Evolutionary conservation across 2,888 invertebrate genomes (phyloP).

Genomic region (Apoda limacodes): DNA sequence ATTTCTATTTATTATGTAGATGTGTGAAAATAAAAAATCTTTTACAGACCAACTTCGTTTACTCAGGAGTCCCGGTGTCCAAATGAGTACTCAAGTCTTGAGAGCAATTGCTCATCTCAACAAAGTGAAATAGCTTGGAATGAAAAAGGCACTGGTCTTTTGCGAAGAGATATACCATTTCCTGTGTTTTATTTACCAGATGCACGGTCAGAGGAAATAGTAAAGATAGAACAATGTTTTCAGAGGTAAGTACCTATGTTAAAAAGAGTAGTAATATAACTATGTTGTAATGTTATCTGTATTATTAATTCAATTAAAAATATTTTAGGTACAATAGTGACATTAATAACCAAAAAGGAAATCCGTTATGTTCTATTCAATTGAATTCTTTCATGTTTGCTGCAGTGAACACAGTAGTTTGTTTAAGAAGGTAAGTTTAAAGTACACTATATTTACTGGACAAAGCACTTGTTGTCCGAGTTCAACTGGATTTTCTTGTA

Average conservation of each 20-base stretch:
- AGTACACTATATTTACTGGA: no score
- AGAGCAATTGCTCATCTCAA: slow-evolving; percentile 52
- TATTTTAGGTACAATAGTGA: slow-evolving; percentile 76
- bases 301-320: slow-evolving; percentile 1
- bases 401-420: slow-evolving; percentile 86
- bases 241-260: slow-evolving; percentile 36
- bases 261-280: slow-evolving; percentile 1
- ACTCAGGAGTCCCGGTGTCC: slow-evolving; percentile 84
- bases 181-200: slow-evolving; percentile 83
- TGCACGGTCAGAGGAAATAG: slow-evolving; percentile 61
- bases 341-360: slow-evolving; percentile 69
- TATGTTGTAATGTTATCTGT: neutral
- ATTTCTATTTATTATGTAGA: no score
- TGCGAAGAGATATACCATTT: slow-evolving; percentile 86
- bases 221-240: slow-evolving; percentile 72
- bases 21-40: neutral
- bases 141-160: slow-evolving; percentile 77
- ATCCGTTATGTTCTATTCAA: slow-evolving; percentile 90
- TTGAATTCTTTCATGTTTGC: slow-evolving; percentile 91
- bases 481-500: no score
- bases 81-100: slow-evolving; percentile 71
- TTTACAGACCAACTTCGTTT: slow-evolving; percentile 42
- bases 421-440: slow-evolving; percentile 78
- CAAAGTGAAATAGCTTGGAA: slow-evolving; percentile 84
- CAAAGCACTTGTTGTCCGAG: no score